Evolutionary conservation across 1,140 invertebrate genomes (phyloP), one percentile per base, ranked within the genome.

Genomic region (Drosophila ambigua): DNA sequence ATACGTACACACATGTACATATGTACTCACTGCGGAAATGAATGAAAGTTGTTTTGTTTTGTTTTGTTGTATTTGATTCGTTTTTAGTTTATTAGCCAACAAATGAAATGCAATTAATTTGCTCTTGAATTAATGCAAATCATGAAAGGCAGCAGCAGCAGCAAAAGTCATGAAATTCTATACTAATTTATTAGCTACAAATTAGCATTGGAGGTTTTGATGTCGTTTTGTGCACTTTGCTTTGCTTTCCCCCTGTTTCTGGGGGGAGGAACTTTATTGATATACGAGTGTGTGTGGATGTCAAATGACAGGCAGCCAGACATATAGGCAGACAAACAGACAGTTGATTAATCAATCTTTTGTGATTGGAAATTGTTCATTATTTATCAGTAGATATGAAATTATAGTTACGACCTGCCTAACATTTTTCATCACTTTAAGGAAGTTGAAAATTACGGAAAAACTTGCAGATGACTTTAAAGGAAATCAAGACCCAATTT

Each of bases 81-180:
- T 43, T 55, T 54, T 65, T 45, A 24, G 60, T 74, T 65, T 66
- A 78, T 82, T 75, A 59, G 69, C 58, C 55, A 65, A 50, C 49
- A 65, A 83, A 82, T 59, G 16, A 65, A 82, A 46, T 87, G 60
- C 68, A 75, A 75, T 81, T 77, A 78, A 78, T 72, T 72, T 54
- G 82, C 53, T 75, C 82, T 85, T 85, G 82, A 85, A 60, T 52
- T 45, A 69, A 87, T 85, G 82, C 77, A 68, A 87, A 87, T 81
- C 62, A 52, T 87, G 74, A 52, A 58, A 45, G 46, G 35, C 35
- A 39, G 4, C 35, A 13, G 11, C 31, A 35, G 35, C 23, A 24
- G 20, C 65, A 57, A 61, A 41, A 73, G 35, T 39, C 59, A 52
- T 50, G 23, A 74, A 71, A 71, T 61, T 54, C 28, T 43, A 65